Percentiles rank a stretch among this genome's conserved stretches.
These are phyloP conservation scores for Macrotis lagotis DNA, from an alignment of 2,113 vertebrate genomes.

Conservation along the genomic window DNA sequence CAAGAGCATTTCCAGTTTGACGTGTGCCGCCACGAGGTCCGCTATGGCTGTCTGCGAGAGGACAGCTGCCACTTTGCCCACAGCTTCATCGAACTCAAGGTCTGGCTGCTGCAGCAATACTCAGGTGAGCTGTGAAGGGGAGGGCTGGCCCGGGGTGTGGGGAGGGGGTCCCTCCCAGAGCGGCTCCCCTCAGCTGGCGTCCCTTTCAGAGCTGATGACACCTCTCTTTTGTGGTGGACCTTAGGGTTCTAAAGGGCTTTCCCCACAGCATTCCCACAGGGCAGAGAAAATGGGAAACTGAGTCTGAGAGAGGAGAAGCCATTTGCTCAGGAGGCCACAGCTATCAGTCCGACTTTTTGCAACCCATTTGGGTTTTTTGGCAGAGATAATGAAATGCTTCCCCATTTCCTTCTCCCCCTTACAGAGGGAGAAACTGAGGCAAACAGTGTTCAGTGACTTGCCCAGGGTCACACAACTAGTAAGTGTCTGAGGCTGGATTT, in stretches of 20 bases:
- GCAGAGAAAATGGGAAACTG: too few species aligned
- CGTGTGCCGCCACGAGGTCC: constrained; percentile 89
- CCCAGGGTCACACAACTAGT: background rate
- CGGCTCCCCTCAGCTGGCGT: background rate
- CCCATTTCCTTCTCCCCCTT: background rate
- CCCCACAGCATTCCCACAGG: background rate
- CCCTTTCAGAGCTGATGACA: background rate
- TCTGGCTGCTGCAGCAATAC: constrained; percentile 93
- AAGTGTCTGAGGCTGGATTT: background rate
- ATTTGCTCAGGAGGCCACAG: background rate
- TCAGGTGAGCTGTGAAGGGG: constrained; percentile 83
- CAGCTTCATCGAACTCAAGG: constrained; percentile 93
- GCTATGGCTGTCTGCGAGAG: constrained; percentile 89
- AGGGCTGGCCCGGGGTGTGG: background rate
- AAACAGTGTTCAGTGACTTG: background rate
- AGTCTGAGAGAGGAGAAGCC: background rate
- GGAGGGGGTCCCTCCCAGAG: background rate
- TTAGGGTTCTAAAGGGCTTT: background rate
- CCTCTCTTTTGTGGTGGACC: background rate
- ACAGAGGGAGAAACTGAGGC: background rate
- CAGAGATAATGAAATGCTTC: background rate
- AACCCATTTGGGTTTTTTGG: background rate
- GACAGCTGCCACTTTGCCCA: constrained; percentile 92
- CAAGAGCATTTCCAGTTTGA: constrained; percentile 89
- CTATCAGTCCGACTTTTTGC: background rate